These are phyloP conservation scores for Laspeyria flexula DNA, from an alignment of 2,888 invertebrate genomes.

Conservation along the genomic window DNA sequence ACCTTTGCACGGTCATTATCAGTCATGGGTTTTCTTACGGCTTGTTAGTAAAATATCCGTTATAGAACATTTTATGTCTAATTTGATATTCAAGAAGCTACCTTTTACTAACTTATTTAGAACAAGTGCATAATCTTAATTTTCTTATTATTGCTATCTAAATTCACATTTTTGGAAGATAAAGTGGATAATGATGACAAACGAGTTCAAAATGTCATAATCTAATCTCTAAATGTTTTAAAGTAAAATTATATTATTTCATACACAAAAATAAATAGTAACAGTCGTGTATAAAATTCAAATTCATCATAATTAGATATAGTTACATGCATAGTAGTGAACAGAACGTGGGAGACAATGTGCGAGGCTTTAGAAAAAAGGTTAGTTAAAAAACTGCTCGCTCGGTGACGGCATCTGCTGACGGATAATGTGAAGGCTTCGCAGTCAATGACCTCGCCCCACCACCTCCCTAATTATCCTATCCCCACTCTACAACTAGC, in stretches of 20 bases:
- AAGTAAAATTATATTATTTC: background rate
- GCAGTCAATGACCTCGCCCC: conserved; percentile 65
- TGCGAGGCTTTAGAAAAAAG: conserved; percentile 6
- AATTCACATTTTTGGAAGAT: no score
- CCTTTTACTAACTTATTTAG: no score
- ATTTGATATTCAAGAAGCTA: background rate
- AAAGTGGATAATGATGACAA: no score
- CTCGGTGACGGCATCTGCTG: conserved; percentile 53
- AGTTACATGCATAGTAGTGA: conserved; percentile 27
- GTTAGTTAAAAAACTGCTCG: conserved; percentile 28
- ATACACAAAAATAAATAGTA: conserved; percentile 3
- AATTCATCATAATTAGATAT: conserved; percentile 43
- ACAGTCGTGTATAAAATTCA: conserved; percentile 35
- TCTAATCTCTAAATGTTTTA: background rate
- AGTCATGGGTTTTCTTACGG: background rate
- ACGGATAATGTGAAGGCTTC: conserved; percentile 56
- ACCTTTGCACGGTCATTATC: background rate
- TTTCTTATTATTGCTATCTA: no score
- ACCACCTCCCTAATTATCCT: conserved; percentile 70
- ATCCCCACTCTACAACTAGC: conserved; percentile 52
- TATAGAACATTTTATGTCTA: background rate
- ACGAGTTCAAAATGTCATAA: background rate
- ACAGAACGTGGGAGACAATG: conserved; percentile 42
- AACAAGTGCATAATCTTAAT: no score
- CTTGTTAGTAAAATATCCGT: background rate